Conservation (phyloP, 2,797 vertebrate species). For the Petrocephalus schoutedeni region DNA sequence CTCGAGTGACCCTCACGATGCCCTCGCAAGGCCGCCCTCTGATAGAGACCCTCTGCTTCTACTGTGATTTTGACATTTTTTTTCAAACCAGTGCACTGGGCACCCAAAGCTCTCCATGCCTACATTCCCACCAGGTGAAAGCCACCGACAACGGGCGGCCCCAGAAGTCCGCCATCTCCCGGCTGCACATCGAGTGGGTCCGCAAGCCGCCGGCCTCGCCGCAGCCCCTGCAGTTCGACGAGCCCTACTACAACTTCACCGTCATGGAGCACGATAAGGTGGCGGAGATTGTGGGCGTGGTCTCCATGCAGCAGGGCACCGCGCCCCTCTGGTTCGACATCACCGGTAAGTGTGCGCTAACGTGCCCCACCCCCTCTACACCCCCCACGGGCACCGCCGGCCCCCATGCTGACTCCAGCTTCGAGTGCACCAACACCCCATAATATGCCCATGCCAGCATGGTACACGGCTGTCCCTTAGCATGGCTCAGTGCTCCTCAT, state of each 20-base stretch:
- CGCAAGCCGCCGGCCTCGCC: constrained; percentile 66
- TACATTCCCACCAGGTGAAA: constrained; percentile 72
- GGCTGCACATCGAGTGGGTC: constrained; percentile 94
- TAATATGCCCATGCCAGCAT: constrained; percentile 32
- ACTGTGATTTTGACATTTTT: neutral
- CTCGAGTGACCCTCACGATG: neutral
- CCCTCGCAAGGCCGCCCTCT: neutral
- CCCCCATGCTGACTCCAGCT: constrained; percentile 34
- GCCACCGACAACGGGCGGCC: constrained; percentile 91
- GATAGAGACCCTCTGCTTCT: neutral
- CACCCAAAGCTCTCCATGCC: neutral
- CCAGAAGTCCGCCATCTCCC: constrained; percentile 84
- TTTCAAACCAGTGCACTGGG: neutral
- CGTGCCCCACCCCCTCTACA: neutral
- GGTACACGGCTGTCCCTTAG: constrained; percentile 38
- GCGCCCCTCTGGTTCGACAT: constrained; percentile 89
- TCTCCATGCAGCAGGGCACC: constrained; percentile 79
- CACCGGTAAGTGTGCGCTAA: constrained; percentile 69
- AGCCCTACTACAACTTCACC: constrained; percentile 90
- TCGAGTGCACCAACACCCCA: constrained; percentile 41
- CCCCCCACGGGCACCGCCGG: neutral
- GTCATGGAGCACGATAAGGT: constrained; percentile 90
- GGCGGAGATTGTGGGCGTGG: constrained; percentile 88
- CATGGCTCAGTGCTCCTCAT: constrained; percentile 32
- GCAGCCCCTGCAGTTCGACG: constrained; percentile 73